Evolutionary conservation across 1,140 invertebrate genomes (phyloP), one percentile per base, ranked within the genome.

Genomic region (Drosophila quadrilineata): DNA sequence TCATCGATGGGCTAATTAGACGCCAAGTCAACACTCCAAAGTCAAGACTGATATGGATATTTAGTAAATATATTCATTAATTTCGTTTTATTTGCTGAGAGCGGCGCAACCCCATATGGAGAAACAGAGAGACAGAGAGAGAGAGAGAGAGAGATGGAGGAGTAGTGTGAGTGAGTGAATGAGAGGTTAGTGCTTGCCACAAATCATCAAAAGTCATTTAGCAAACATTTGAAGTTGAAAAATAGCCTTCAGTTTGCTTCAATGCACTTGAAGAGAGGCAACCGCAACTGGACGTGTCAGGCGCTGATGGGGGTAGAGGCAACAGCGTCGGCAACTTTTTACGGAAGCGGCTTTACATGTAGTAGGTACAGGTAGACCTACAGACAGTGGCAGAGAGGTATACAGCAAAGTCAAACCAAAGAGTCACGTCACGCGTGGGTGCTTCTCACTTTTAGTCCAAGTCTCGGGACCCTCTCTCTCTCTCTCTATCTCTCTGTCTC

Each of bases 141-240:
- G n/a, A n/a, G n/a, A n/a, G n/a, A n/a, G n/a, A n/a, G n/a, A n/a
- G n/a, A n/a, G n/a, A n/a, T n/a, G n/a, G n/a, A n/a, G n/a, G n/a
- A n/a, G n/a, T n/a, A n/a, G n/a, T n/a, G n/a, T n/a, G n/a, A n/a
- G n/a, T n/a, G n/a, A n/a, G n/a, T n/a, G n/a, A n/a, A n/a, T n/a
- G n/a, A n/a, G n/a, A n/a, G n/a, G 12, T 40, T 26, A 14, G 29
- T 38, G 52, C 40, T 74, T 62, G 73, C 79, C 80, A 85, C 79
- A 85, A 85, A 85, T 85, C 79, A 85, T 85, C 79, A 85, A 85
- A 85, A 85, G 79, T 85, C 79, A 85, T 85, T 85, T 85, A 85
- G 79, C 79, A 85, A 84, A 85, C 79, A 85, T 85, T 85, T 85
- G 79, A 85, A 75, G 79, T 85, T 85, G 79, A 85, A 85, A 85